Base-by-base conservation (phyloP, 2,797 vertebrate genomes). In the Apogon hyalosoma region DNA sequence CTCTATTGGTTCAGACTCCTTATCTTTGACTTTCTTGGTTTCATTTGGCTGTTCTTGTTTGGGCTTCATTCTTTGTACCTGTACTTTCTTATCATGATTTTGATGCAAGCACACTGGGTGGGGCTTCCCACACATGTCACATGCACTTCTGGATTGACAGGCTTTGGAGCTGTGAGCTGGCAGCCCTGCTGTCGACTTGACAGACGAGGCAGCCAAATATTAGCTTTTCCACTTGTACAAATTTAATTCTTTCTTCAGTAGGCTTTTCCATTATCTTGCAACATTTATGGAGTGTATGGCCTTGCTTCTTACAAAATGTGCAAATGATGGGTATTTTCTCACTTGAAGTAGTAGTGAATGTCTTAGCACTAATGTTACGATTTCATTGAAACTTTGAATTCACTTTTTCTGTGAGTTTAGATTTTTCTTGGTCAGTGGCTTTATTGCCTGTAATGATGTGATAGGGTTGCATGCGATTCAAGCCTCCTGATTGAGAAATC, bases 91-190 rank as follows among this genome's bases (percentile, higher is more conserved):
- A 14, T 33, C 42, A 16, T 59, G 1, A 11, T 80, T 56, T 61
- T 71, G 61, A 61, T 80, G 73, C 21, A 77, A 3, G 12, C 65
- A 77, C 2, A 49, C 75, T 12, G 38, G 56, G 6, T 61, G 63
- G 11, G 0, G 31, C n/a, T n/a, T n/a, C n/a, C n/a, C n/a, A n/a
- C n/a, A n/a, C n/a, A n/a, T n/a, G n/a, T n/a, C n/a, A n/a, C 63
- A 66, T 4, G 38, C 45, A 56, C 49, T 45, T 9, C 49, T 63
- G 8, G 61, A 52, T 12, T 19, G 33, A 15, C 50, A 64, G 4
- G 2, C 13, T 18, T 16, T 63, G 18, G 41, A 53, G n/a, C 11
- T 39, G 7, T 69, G n/a, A n/a, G n/a, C n/a, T n/a, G n/a, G n/a
- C n/a, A n/a, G n/a, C n/a, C n/a, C n/a, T n/a, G n/a, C n/a, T n/a